These are phyloP conservation scores for Semotilus atromaculatus DNA, from an alignment of 2,797 vertebrate species.

Conservation along the genomic window DNA sequence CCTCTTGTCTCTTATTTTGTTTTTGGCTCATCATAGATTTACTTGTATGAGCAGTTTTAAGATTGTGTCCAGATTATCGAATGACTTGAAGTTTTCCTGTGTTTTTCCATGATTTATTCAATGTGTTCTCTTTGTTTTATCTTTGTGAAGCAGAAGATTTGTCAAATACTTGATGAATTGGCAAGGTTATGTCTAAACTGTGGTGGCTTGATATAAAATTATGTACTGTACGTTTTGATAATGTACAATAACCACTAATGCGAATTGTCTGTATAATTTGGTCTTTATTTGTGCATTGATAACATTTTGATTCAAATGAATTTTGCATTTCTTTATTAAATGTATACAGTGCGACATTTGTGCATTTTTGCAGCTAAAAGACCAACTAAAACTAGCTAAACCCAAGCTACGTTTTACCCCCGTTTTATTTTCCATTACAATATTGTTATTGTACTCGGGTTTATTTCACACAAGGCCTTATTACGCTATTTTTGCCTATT, in stretches of 20 bases:
- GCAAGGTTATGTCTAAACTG: not conserved
- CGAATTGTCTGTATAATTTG: slow-evolving; percentile 21
- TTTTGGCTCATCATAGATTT: not conserved
- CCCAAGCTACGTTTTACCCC: too few relatives aligned
- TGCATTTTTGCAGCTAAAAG: not conserved
- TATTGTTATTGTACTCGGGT: too few relatives aligned
- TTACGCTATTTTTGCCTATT: not conserved
- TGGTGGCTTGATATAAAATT: not conserved
- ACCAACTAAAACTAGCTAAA: too few relatives aligned
- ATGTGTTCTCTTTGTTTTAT: not conserved
- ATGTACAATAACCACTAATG: slow-evolving; percentile 2
- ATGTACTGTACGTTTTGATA: not conserved
- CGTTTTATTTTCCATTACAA: too few relatives aligned
- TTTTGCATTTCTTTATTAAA: slow-evolving; percentile 24
- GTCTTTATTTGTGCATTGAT: not conserved
- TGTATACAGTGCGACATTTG: not conserved
- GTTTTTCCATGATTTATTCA: not conserved
- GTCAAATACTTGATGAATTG: not conserved
- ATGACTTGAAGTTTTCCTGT: slow-evolving; percentile 4
- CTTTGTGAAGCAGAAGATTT: not conserved
- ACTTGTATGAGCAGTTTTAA: not conserved
- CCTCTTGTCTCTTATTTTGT: not conserved
- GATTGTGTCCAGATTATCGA: not conserved
- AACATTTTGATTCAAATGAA: not conserved
- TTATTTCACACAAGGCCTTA: too few relatives aligned